Evolutionary conservation across 2,888 invertebrate species (phyloP), one percentile per base, ranked within the genome.

Genomic region (Chromoteleia sp.): DNA sequence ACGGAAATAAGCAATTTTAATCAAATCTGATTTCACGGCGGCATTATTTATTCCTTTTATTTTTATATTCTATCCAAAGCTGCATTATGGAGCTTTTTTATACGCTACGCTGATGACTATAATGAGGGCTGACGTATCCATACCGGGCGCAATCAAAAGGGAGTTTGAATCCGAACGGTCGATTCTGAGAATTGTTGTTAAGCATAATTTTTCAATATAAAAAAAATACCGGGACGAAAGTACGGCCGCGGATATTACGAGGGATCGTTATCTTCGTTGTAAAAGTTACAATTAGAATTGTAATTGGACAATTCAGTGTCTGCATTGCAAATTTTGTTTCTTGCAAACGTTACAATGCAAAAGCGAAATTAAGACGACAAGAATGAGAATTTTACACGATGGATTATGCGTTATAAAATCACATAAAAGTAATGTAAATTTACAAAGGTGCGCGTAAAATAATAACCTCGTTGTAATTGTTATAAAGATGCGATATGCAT

Each of bases 101-200:
- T 74, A 81, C 83, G 80, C 80, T 77, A 81, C 80, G 65, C 77
- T 83, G 77, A 71, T 83, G 80, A 71, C 77, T 74, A 74, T 83
- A 83, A 83, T 83, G 83, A 83, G 74, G 74, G 74, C 76, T 70
- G 77, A 70, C 77, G 54, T 80, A 75, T 70, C 80, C 74, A 65
- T 70, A 70, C 74, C 58, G 54, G 54, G 19, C 61, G 68, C 77
- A 63, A 54, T 70, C 68, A 70, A 63, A 68, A 70, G 76, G 68
- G 70, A 63, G 52, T 70, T 70, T 36, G 45, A 77, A 77, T 70
- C 54, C 52, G 77, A 45, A 63, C 68, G 63, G 15, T 29, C 70
- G 41, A 36, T 77, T 77, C 77, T 19, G 36, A 48, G 74, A 74
- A 74, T 74, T 50, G 52, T 76, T 76, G 48, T 61, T 33, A n/a